Percentiles rank a stretch among this genome's conserved stretches.
These are phyloP conservation scores for Muscicapa comitata DNA, from an alignment of 2,797 vertebrate genomes.

Conservation along the genomic window DNA sequence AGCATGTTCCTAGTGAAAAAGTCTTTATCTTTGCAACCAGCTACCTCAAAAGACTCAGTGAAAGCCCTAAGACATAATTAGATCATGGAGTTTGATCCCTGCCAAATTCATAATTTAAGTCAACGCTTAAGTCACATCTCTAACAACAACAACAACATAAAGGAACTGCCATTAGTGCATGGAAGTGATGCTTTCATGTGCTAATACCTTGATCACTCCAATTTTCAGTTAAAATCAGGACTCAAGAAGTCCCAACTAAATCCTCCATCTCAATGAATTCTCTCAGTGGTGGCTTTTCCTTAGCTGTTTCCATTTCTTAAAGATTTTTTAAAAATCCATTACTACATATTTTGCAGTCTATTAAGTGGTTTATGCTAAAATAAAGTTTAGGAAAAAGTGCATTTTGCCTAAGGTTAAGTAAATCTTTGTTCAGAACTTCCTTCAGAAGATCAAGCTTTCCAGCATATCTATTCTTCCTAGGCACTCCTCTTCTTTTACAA, in stretches of 20 bases:
- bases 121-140: constrained; percentile 48
- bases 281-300: neutral
- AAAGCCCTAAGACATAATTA: constrained; percentile 62
- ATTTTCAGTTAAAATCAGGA: constrained; percentile 12
- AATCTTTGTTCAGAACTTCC: constrained; percentile 51
- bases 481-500: constrained; percentile 5
- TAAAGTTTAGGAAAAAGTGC: constrained; percentile 28
- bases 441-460: neutral
- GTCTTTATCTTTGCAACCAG: constrained; percentile 17
- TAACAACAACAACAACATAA: constrained; percentile 61
- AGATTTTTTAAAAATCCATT: neutral
- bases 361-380: constrained; percentile 41
- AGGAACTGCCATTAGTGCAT: constrained; percentile 46
- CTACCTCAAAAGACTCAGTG: constrained; percentile 37
- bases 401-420: constrained; percentile 65
- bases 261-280: neutral
- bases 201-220: constrained; percentile 46
- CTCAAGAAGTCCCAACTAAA: neutral
- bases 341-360: neutral
- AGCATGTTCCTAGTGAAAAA: neutral
- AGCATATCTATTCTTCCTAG: neutral
- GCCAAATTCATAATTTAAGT: constrained; percentile 65
- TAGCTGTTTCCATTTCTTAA: neutral
- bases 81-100: constrained; percentile 63
- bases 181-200: constrained; percentile 55